A percentile compares a stretch with the other conserved stretches of the same genome.
Evolutionary conservation across 2,113 vertebrate genomes (phyloP).

Genomic region (Laticauda laticaudata): DNA sequence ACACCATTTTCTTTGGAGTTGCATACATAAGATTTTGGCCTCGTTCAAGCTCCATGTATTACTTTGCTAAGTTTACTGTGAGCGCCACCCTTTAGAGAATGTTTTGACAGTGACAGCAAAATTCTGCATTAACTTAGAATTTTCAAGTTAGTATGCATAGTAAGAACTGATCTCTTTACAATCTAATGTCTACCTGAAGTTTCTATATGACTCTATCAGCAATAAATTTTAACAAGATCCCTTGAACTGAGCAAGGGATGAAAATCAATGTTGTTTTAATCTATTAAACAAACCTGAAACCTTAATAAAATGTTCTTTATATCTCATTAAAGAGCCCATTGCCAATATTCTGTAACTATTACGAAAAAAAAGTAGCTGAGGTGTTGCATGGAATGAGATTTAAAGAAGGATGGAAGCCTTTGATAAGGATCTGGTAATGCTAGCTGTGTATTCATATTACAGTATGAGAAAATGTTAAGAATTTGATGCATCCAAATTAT

Average conservation of each 20-base stretch:
- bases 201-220: background rate
- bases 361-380: background rate
- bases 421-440: background rate
- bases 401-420: background rate
- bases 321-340: background rate
- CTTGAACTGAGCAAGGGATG: background rate
- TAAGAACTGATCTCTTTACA: background rate
- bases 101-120: background rate
- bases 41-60: background rate
- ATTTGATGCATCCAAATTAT: background rate
- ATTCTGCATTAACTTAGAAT: background rate
- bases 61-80: background rate
- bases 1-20: background rate
- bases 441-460: background rate
- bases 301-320: background rate
- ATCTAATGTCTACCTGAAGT: background rate
- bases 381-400: background rate
- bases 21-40: background rate
- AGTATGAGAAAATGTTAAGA: background rate
- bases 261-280: background rate
- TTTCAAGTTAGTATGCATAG: background rate
- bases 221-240: background rate
- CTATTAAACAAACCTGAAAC: background rate
- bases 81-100: background rate
- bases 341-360: background rate